Evolutionary conservation across 2,797 vertebrate genomes (phyloP).

Genomic region (Denticeps clupeoides): DNA sequence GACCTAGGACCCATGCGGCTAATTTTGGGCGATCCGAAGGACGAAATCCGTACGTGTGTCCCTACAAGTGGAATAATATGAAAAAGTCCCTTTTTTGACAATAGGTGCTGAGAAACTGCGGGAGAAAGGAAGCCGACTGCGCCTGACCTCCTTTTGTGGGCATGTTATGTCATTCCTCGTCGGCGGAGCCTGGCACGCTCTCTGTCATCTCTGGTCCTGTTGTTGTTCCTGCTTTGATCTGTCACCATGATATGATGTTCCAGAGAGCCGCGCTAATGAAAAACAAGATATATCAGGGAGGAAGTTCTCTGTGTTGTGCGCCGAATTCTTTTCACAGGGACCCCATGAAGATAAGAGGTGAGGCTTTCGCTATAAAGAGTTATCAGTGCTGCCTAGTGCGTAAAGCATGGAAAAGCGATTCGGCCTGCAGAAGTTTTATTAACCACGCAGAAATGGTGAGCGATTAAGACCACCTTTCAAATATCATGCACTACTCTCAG

Average conservation of each 20-base stretch:
- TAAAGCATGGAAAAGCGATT: no score
- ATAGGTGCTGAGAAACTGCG: no score
- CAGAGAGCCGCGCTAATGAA: conserved; percentile 36
- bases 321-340: conserved; percentile 23
- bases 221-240: conserved; percentile 36
- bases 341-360: conserved; percentile 21
- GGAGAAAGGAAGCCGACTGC: conserved; percentile 11
- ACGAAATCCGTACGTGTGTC: no score
- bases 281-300: conserved; percentile 30
- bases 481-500: no score
- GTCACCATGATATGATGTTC: conserved; percentile 27
- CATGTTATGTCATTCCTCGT: conserved; percentile 27
- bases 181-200: conserved; percentile 11
- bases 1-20: no score
- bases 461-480: no score
- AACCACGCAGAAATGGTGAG: no score
- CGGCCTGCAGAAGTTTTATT: no score
- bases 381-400: no score
- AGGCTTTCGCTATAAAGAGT: conserved; percentile 13
- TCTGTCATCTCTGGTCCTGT: conserved; percentile 26
- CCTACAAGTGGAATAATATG: no score
- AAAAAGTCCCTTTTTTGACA: no score
- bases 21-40: no score
- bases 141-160: conserved; percentile 4
- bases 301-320: conserved; percentile 27